These are phyloP conservation scores for Ceuthmochares aereus DNA, from an alignment of 2,113 vertebrate species.

Conservation along the genomic window DNA sequence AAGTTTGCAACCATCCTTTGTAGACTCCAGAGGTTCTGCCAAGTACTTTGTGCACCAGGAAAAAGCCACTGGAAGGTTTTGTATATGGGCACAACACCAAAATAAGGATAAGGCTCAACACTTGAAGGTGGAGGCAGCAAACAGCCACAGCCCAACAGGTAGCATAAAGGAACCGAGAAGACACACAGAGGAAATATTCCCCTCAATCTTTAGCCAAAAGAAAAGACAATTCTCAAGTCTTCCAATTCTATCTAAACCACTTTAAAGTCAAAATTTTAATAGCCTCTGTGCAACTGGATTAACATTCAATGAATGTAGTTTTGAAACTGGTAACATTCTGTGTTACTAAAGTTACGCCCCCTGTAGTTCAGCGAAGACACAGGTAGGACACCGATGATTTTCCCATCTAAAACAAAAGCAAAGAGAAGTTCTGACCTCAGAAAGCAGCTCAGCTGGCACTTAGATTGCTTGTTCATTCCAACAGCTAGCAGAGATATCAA, in stretches of 20 bases:
- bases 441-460: neutral
- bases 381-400: neutral
- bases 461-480: neutral
- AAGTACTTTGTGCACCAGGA: neutral
- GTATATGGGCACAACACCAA: neutral
- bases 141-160: neutral
- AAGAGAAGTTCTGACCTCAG: constrained; percentile 18
- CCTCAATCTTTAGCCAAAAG: neutral
- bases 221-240: neutral
- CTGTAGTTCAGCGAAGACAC: neutral
- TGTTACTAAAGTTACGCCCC: neutral
- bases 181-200: neutral
- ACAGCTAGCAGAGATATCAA: neutral
- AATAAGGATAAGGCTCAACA: neutral
- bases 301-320: neutral
- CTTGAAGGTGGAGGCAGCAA: neutral
- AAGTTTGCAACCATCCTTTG: neutral
- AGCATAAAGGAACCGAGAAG: neutral
- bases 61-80: neutral
- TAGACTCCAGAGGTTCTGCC: neutral
- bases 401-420: neutral
- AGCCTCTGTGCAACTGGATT: neutral
- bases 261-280: neutral
- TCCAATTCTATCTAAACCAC: neutral
- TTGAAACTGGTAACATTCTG: neutral